These are phyloP conservation scores for Oreocharis arfaki DNA, from an alignment of 2,113 vertebrate species.

Conservation along the genomic window DNA sequence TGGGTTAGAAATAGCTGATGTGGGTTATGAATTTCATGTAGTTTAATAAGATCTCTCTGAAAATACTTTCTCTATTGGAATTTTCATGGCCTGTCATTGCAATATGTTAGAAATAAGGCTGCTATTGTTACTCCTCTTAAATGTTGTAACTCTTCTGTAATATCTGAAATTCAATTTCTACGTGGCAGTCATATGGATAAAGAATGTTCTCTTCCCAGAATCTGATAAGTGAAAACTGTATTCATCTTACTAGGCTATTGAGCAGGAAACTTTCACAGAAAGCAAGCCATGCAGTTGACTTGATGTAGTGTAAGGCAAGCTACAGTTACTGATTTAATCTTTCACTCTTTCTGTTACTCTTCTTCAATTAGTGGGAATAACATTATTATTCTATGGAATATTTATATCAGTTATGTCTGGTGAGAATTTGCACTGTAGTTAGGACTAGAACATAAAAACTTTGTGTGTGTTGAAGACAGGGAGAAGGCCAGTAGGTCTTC, in stretches of 20 bases:
- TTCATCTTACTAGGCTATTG: not conserved
- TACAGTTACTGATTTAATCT: not conserved
- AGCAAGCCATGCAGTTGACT: not conserved
- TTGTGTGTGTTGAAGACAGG: not conserved
- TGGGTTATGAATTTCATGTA: not conserved
- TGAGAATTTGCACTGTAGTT: not conserved
- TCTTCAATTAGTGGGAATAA: not conserved
- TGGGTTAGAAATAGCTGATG: not conserved
- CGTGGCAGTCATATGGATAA: not conserved
- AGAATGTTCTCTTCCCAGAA: not conserved
- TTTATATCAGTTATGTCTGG: not conserved
- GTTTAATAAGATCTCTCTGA: not conserved
- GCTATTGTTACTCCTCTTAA: not conserved
- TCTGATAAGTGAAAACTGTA: not conserved
- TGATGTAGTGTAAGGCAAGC: not conserved
- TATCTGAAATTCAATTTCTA: not conserved
- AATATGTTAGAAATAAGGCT: not conserved
- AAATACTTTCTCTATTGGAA: not conserved
- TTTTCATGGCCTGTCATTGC: not conserved
- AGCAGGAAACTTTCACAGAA: not conserved
- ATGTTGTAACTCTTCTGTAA: not conserved
- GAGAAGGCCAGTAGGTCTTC: not conserved
- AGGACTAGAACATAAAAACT: not conserved
- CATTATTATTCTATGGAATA: not conserved
- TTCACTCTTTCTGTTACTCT: not conserved